Evolutionary conservation across 2,113 vertebrate species (phyloP).

Genomic region (Cinclus cinclus): DNA sequence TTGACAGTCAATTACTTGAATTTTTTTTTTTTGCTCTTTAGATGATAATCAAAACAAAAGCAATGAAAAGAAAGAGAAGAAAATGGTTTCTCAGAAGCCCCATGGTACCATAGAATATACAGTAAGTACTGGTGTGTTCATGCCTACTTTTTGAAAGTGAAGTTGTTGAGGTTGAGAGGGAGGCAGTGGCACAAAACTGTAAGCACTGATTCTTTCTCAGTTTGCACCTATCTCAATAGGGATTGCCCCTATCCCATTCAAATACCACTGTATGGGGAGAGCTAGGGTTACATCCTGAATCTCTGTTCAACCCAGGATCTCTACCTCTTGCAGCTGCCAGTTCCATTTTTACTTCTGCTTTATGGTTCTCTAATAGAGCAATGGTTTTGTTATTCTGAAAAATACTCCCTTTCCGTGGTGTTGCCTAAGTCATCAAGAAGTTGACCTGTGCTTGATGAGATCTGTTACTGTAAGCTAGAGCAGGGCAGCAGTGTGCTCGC

Average conservation of each 20-base stretch:
- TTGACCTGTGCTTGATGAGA: neutral
- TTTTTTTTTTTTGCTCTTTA: conserved; percentile 38
- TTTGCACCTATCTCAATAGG: neutral
- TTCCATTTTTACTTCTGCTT: neutral
- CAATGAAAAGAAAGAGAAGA: conserved; percentile 83
- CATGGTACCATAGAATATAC: conserved; percentile 78
- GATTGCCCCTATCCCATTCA: neutral
- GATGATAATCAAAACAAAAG: conserved; percentile 81
- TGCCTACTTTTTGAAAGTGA: neutral
- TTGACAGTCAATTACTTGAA: neutral
- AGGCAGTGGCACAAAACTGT: neutral
- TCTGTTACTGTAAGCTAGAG: neutral
- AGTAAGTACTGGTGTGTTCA: conserved; percentile 63
- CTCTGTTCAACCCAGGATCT: neutral
- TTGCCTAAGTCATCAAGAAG: neutral
- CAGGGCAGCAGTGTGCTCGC: neutral
- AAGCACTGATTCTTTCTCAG: neutral
- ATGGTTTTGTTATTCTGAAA: neutral
- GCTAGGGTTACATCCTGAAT: neutral
- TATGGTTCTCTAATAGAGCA: neutral
- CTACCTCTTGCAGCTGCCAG: neutral
- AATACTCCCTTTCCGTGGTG: neutral
- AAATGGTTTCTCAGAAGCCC: conserved; percentile 80
- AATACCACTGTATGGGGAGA: rapidly evolving
- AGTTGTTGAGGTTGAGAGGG: neutral